A percentile compares a stretch with the other conserved stretches of the same genome.
These are phyloP conservation scores for Pedetes capensis DNA, from an alignment of 2,113 vertebrate species.

Conservation along the genomic window DNA sequence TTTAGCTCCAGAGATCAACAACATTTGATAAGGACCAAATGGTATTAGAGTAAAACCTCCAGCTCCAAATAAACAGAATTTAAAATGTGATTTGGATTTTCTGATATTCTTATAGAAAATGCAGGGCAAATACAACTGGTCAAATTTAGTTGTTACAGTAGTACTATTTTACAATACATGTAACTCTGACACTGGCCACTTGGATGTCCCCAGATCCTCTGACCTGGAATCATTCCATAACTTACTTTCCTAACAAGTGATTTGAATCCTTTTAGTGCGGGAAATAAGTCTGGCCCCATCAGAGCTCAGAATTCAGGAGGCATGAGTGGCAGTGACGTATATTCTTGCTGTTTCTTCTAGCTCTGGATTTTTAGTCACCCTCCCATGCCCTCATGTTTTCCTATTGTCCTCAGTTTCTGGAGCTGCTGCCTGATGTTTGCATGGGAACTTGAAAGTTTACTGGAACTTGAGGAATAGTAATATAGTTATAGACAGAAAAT, in stretches of 20 bases:
- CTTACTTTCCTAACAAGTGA: not conserved
- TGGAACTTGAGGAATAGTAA: not conserved
- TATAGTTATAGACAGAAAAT: not conserved
- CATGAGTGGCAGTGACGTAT: not conserved
- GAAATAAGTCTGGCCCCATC: not conserved
- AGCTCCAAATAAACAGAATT: constrained; percentile 12
- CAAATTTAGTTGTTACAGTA: not conserved
- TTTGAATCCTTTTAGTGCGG: not conserved
- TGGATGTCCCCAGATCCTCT: not conserved
- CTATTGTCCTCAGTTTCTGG: not conserved
- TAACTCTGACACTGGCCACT: not conserved
- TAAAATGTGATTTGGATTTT: not conserved
- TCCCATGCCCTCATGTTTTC: not conserved
- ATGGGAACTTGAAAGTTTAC: not conserved
- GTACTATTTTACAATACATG: not conserved
- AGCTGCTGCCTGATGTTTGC: not conserved
- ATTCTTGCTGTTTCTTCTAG: not conserved
- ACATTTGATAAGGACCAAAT: constrained; percentile 1
- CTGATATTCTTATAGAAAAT: constrained; percentile 7
- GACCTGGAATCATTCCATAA: not conserved
- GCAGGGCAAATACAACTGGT: not conserved
- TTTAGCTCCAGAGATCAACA: not conserved
- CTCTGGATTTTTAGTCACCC: not conserved
- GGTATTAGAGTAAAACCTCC: not conserved
- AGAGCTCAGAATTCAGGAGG: not conserved